Conservation (phyloP, 1,140 invertebrate species). For the Magallana angulata region DNA sequence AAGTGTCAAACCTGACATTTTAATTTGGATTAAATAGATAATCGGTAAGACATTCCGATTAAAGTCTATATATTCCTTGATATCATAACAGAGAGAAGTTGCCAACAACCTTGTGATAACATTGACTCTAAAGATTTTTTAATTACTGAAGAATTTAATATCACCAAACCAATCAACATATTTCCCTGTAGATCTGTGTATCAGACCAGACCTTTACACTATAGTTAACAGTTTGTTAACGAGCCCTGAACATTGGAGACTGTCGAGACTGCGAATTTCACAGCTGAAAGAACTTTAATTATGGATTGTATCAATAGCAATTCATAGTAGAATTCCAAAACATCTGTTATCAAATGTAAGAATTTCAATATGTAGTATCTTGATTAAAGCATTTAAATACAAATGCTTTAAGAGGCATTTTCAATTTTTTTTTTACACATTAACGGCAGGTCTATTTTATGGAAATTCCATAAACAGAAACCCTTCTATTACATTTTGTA, state of each 20-base stretch:
- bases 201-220: not conserved
- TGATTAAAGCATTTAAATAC: not conserved
- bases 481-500: too few relatives aligned
- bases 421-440: too few relatives aligned
- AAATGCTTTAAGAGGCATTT: not conserved
- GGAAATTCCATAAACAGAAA: too few relatives aligned
- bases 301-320: not conserved
- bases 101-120: not conserved
- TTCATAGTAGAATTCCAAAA: not conserved
- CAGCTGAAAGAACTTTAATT: conserved; percentile 6
- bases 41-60: too few relatives aligned
- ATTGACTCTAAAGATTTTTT: conserved; percentile 18
- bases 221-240: conserved; percentile 16
- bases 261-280: not conserved
- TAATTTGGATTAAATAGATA: too few relatives aligned
- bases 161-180: not conserved
- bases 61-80: too few relatives aligned
- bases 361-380: not conserved
- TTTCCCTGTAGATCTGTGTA: not conserved
- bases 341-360: not conserved
- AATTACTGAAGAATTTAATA: conserved; percentile 23
- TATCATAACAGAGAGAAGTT: not conserved
- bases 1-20: too few relatives aligned
- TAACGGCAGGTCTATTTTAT: too few relatives aligned
- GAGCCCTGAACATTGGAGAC: not conserved